Evolutionary conservation across 1,140 invertebrate species (phyloP).

Genomic region (Philopotamus ludificatus): DNA sequence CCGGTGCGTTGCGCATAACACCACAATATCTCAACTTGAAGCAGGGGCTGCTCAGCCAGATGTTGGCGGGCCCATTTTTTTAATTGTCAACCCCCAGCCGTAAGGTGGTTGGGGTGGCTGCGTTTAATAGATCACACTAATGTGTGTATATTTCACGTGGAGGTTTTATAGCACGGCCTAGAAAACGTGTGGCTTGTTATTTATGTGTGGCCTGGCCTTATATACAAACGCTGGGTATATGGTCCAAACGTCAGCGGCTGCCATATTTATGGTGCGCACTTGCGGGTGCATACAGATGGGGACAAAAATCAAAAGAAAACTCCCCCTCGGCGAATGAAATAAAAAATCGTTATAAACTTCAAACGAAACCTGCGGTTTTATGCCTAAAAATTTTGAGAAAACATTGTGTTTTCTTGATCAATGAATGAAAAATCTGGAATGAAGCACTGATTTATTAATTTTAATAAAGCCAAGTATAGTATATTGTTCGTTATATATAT

Average conservation of each 20-base stretch:
- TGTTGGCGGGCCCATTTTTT: too few relatives aligned
- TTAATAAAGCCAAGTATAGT: too few relatives aligned
- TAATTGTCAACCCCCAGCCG: conserved; percentile 4
- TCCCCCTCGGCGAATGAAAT: too few relatives aligned
- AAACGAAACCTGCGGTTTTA: too few relatives aligned
- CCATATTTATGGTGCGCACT: conserved; percentile 11
- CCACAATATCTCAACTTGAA: background rate
- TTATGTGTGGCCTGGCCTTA: conserved; percentile 15
- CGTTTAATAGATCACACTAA: conserved; percentile 22
- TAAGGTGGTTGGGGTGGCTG: background rate
- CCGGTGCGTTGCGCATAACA: too few relatives aligned
- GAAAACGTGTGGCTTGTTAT: conserved; percentile 7
- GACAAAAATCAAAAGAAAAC: background rate
- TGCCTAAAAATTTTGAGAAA: too few relatives aligned
- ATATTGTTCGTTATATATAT: too few relatives aligned
- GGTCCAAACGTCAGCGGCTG: conserved; percentile 8
- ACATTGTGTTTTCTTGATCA: too few relatives aligned
- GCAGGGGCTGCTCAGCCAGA: too few relatives aligned
- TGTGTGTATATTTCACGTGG: conserved; percentile 21
- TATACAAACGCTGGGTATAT: background rate
- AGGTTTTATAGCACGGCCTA: conserved; percentile 12
- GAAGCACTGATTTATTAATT: too few relatives aligned
- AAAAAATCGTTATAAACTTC: too few relatives aligned
- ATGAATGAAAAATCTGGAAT: too few relatives aligned
- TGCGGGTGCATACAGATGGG: conserved; percentile 6